Base-by-base conservation (phyloP, 2,888 invertebrate species). In the Orthosia gracilis region DNA sequence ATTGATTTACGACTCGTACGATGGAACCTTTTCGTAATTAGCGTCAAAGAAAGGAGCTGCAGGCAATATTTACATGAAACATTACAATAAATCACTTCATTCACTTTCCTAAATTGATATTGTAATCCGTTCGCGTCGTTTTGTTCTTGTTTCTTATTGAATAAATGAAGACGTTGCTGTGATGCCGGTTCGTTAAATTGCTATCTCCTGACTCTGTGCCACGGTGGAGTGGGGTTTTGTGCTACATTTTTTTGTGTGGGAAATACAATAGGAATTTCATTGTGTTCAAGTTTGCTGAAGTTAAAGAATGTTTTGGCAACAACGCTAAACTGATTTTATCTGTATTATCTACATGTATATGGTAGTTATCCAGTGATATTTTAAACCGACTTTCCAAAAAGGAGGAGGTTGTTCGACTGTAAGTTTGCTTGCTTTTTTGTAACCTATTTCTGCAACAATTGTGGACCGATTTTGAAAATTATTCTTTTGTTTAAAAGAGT, bases 61-160 rank as follows among this genome's bases (percentile, higher is more conserved):
- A 18, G 66, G 91, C 90, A 89, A 93, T 94, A 94, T 95, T 94
- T 94, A 94, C 94, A 94, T 93, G 93, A 82, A 87, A 89, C 92
- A 90, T 89, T 89, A 91, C 93, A 94, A 96, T 96, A 96, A 96
- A 96, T 96, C 96, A 95, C 90, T 90, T 89, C 91, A 86, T 94
- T 94, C 96, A 96, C 96, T 96, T 96, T 95, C 94, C 95, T 96
- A 96, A 96, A 96, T 96, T 96, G 96, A 96, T 96, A 96, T 96
- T 96, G 95, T 96, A 96, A 96, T 96, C 94, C 94, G 93, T 91
- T 92, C 66, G 83, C 84, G 76, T 82, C 85, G 89, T 94, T 91
- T 93, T 95, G 92, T 92, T 96, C 92, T 94, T 95, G 92, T 95
- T 96, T 92, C 89, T 85, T 88, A 89, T 93, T 90, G 93, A 93